A percentile compares a stretch with the other conserved stretches of the same genome.
Evolutionary conservation across 2,113 vertebrate genomes (phyloP).

Genomic region (Ictalurus punctatus): DNA sequence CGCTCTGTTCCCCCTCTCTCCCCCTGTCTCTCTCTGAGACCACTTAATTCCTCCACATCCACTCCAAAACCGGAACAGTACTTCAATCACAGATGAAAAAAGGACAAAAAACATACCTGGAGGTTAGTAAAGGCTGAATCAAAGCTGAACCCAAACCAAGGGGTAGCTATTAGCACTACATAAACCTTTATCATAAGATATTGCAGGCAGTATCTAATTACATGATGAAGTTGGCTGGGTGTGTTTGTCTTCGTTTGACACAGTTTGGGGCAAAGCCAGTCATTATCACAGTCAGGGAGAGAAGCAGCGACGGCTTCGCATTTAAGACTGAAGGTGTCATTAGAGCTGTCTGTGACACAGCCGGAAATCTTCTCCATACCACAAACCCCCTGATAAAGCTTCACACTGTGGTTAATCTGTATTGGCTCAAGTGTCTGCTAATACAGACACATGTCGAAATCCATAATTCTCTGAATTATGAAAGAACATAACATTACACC

Average conservation of each 20-base stretch:
- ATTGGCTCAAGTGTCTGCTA: slow-evolving; percentile 15
- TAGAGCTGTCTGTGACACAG: slow-evolving; percentile 71
- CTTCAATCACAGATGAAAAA: slow-evolving; percentile 50
- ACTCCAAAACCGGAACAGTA: slow-evolving; percentile 28
- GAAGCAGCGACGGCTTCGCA: slow-evolving; percentile 62
- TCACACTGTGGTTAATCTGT: not conserved
- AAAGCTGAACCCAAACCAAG: slow-evolving; percentile 68
- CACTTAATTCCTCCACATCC: slow-evolving; percentile 50
- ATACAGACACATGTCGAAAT: not conserved
- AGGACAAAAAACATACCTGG: slow-evolving; percentile 53
- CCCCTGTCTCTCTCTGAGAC: slow-evolving; percentile 35
- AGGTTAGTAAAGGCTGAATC: slow-evolving; percentile 54
- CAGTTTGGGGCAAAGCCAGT: slow-evolving; percentile 74
- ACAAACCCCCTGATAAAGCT: slow-evolving; percentile 36
- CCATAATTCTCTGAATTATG: not conserved
- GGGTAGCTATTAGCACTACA: slow-evolving; percentile 80
- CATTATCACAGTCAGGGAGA: slow-evolving; percentile 81
- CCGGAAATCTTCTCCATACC: slow-evolving; percentile 54
- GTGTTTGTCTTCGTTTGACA: slow-evolving; percentile 77
- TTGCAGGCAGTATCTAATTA: slow-evolving; percentile 79
- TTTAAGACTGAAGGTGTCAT: slow-evolving; percentile 79
- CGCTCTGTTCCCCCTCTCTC: slow-evolving; percentile 1
- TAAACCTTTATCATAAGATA: slow-evolving; percentile 82
- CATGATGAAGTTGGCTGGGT: slow-evolving; percentile 75
- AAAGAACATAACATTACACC: not conserved